Percentiles rank a stretch among this genome's conserved stretches.
Evolutionary conservation across 2,113 vertebrate species (phyloP).

Genomic region (Dascyllus trimaculatus): DNA sequence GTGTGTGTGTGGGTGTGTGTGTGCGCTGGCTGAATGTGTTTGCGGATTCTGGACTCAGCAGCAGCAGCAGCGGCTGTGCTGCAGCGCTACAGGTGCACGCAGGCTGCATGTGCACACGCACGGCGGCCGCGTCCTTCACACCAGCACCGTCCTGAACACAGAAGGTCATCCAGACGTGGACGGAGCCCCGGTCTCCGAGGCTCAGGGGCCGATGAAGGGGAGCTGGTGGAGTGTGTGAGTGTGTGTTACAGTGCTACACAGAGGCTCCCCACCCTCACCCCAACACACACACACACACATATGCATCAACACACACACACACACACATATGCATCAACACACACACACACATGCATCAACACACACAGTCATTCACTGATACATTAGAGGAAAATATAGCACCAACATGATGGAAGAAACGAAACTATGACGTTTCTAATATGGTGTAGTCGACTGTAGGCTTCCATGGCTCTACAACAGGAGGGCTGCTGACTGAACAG

Average conservation of each 20-base stretch:
- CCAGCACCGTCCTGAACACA: not conserved
- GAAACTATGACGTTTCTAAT: no score
- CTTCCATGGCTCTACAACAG: not conserved
- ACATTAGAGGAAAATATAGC: no score
- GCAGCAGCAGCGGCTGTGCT: not conserved
- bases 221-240: no score
- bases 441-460: no score
- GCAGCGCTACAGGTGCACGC: constrained; percentile 58
- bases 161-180: constrained; percentile 37
- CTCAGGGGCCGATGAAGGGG: not conserved
- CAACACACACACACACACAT: not conserved
- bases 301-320: not conserved
- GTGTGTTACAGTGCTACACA: no score
- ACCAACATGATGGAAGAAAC: no score
- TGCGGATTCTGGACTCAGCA: not conserved
- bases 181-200: no score
- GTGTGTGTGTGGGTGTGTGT: not conserved
- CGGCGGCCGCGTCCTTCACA: constrained; percentile 45
- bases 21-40: not conserved
- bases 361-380: not conserved
- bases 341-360: not conserved
- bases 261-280: not conserved
- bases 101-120: not conserved
- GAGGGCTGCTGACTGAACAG: no score
- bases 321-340: not conserved